phyloP scores from a whole-genome alignment of 2,888 invertebrate species.

The Ernsta delagoae region DNA sequence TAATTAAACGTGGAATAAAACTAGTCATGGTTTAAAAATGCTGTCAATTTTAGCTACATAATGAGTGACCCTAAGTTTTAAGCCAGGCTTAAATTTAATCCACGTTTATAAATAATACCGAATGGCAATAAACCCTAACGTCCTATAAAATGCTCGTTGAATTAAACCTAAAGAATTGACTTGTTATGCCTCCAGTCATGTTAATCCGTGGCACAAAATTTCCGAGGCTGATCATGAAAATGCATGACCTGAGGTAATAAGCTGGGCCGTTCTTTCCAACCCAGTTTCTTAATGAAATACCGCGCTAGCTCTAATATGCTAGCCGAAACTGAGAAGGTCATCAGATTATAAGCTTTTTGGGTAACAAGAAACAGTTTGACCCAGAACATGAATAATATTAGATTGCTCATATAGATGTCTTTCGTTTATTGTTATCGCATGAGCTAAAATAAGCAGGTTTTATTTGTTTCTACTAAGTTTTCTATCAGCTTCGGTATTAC shows the following conservation, averaged over 20 bases:
- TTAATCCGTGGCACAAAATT: slow-evolving; percentile 35
- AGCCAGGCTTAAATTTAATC: no score
- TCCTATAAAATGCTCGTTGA: neutral
- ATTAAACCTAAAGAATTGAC: slow-evolving; percentile 29
- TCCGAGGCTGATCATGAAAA: slow-evolving; percentile 35
- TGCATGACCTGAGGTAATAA: slow-evolving; percentile 38
- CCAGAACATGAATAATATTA: slow-evolving; percentile 21
- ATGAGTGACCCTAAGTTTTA: no score
- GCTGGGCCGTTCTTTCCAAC: slow-evolving; percentile 31
- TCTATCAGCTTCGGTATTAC: neutral
- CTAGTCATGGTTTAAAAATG: no score
- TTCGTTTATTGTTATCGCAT: slow-evolving; percentile 5
- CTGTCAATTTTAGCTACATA: no score
- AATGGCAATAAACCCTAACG: no score
- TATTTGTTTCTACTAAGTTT: neutral
- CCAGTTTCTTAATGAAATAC: slow-evolving; percentile 38
- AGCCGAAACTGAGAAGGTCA: slow-evolving; percentile 38
- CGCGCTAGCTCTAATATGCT: slow-evolving; percentile 33
- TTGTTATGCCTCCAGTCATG: slow-evolving; percentile 32
- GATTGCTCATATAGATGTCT: neutral
- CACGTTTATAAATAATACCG: no score
- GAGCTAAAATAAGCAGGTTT: neutral
- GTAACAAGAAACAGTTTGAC: slow-evolving; percentile 34
- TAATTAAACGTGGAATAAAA: no score
- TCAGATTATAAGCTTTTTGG: slow-evolving; percentile 34